phyloP scores from a whole-genome alignment of 1,140 invertebrate genomes.

The Pollicipes pollicipes region DNA sequence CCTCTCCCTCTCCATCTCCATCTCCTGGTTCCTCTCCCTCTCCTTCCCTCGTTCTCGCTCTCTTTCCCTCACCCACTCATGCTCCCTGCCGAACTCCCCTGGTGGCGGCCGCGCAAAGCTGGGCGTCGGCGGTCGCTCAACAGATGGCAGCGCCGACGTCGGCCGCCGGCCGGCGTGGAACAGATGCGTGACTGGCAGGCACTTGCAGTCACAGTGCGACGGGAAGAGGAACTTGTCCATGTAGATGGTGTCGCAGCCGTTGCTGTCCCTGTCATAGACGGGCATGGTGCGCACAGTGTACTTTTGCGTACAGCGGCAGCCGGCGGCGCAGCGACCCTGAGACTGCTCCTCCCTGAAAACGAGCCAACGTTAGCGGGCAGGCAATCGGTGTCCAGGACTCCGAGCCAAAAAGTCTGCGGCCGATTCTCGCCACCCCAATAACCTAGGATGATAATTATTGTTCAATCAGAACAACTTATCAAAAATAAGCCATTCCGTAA shows the following conservation, averaged over 20 bases:
- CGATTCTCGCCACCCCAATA: too few relatives aligned
- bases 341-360: neutral
- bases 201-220: conserved; percentile 1
- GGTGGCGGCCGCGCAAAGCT: too few relatives aligned
- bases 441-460: too few relatives aligned
- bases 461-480: too few relatives aligned
- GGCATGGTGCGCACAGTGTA: conserved; percentile 1
- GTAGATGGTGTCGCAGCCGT: conserved; percentile 1
- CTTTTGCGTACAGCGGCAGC: neutral
- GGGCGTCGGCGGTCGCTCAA: neutral
- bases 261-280: neutral
- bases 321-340: neutral
- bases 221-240: conserved; percentile 3
- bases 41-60: neutral
- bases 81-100: neutral
- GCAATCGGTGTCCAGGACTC: too few relatives aligned
- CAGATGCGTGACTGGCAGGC: neutral
- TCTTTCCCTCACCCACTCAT: neutral
- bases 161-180: neutral
- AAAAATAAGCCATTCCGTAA: too few relatives aligned
- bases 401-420: too few relatives aligned
- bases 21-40: neutral
- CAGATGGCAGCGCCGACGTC: neutral
- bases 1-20: neutral
- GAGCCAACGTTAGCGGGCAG: neutral